These are phyloP conservation scores for Origma solitaria DNA, from an alignment of 2,113 vertebrate genomes.

Conservation along the genomic window DNA sequence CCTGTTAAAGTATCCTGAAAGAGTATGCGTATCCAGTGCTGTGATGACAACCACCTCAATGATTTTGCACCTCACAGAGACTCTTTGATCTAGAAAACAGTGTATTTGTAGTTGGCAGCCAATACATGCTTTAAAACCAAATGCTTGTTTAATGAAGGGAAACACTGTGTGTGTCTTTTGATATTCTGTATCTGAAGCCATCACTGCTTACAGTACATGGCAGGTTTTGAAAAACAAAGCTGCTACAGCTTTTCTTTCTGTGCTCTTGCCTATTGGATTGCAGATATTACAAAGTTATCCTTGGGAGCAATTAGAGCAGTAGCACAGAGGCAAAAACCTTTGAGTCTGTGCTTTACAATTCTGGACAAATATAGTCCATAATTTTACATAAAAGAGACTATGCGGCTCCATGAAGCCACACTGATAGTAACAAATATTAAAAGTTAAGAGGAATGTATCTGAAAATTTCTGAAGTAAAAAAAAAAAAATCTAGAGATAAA, in stretches of 20 bases:
- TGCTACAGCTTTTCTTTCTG: not conserved
- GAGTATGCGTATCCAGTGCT: not conserved
- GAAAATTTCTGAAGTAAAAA: not conserved
- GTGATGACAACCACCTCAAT: not conserved
- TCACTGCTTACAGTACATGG: slow-evolving; percentile 17
- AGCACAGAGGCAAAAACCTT: not conserved
- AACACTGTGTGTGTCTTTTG: slow-evolving; percentile 15
- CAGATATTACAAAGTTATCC: not conserved
- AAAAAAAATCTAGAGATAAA: not conserved
- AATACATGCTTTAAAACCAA: slow-evolving; percentile 33
- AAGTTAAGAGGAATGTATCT: not conserved
- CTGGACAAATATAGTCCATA: not conserved
- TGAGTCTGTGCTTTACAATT: not conserved
- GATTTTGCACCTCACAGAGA: not conserved
- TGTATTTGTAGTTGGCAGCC: slow-evolving; percentile 24
- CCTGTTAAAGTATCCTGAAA: not conserved
- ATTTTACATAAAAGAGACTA: not conserved
- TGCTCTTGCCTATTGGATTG: not conserved
- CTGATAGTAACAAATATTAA: not conserved
- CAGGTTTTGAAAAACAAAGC: slow-evolving; percentile 26
- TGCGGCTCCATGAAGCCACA: not conserved
- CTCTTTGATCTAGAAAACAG: slow-evolving; percentile 38
- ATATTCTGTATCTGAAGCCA: slow-evolving; percentile 13
- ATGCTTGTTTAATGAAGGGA: slow-evolving; percentile 16
- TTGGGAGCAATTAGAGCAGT: not conserved